Percentiles rank a stretch among this genome's conserved stretches.
Evolutionary conservation across 2,888 invertebrate species (phyloP).

Genomic region (Shargacucullia verbasci): DNA sequence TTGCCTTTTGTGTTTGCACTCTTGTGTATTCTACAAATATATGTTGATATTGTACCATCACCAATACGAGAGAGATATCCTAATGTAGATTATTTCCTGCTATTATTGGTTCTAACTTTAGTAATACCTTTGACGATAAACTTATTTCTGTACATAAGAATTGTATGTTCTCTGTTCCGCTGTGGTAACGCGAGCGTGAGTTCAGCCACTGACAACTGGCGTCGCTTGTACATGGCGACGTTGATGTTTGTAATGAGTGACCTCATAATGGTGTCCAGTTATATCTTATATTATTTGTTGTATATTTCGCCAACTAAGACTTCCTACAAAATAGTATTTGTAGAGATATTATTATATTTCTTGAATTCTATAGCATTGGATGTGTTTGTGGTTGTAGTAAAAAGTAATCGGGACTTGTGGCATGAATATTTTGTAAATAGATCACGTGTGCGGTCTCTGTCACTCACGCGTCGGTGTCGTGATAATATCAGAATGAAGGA

Average conservation of each 20-base stretch:
- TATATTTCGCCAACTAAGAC: not conserved
- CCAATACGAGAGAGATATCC: too few species aligned
- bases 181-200: not conserved
- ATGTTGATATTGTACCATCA: too few species aligned
- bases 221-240: slow-evolving; percentile 2
- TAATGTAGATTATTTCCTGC: too few species aligned
- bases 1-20: slow-evolving; percentile 3
- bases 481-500: too few species aligned
- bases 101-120: too few species aligned
- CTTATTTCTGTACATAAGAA: not conserved
- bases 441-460: not conserved
- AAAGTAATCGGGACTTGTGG: slow-evolving; percentile 4
- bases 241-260: slow-evolving; percentile 2
- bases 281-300: not conserved
- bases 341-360: too few species aligned
- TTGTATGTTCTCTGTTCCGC: slow-evolving; percentile 9
- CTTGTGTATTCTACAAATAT: not conserved
- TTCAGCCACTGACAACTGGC: slow-evolving; percentile 2
- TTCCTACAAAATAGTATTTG: not conserved
- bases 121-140: not conserved
- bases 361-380: not conserved
- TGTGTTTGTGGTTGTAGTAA: slow-evolving; percentile 3
- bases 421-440: not conserved
- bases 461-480: too few species aligned
- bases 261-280: not conserved